Percentiles rank a stretch among this genome's conserved stretches.
phyloP scores from a whole-genome alignment of 2,113 vertebrate genomes.

The Trematomus loennbergii region DNA sequence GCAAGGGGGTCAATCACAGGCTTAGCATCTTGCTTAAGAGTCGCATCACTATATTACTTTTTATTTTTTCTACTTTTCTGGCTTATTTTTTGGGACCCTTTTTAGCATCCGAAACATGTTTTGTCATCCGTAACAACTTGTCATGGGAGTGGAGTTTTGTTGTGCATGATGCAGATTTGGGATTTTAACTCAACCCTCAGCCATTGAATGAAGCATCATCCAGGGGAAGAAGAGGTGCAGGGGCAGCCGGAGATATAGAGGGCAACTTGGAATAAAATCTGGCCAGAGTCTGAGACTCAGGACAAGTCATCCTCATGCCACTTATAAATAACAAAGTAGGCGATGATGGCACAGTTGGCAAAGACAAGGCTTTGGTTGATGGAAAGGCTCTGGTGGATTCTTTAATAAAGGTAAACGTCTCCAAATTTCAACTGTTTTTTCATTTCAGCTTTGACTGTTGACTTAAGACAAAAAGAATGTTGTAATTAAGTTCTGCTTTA shows the following conservation, averaged over 20 bases:
- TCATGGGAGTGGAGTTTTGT: conserved; percentile 11
- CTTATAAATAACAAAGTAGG: conserved; percentile 83
- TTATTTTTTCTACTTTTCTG: conserved; percentile 37
- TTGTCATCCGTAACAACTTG: background rate
- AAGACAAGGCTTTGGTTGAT: conserved; percentile 68
- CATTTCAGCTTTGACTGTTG: background rate
- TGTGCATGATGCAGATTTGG: conserved; percentile 33
- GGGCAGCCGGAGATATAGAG: conserved; percentile 56
- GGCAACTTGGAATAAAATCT: conserved; percentile 54
- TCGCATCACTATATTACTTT: conserved; percentile 67
- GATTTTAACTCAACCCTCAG: conserved; percentile 39
- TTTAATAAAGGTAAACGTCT: conserved; percentile 79
- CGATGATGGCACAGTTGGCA: conserved; percentile 69
- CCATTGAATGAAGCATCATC: conserved; percentile 68
- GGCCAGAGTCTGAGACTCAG: conserved; percentile 62
- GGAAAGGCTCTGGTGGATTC: conserved; percentile 80
- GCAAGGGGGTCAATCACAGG: conserved; percentile 82
- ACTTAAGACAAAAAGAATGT: background rate
- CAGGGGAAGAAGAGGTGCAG: conserved; percentile 47
- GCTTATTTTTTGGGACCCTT: conserved; percentile 1
- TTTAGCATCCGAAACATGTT: conserved; percentile 30
- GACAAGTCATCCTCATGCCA: conserved; percentile 76
- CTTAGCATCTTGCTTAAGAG: conserved; percentile 77
- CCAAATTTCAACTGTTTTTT: background rate
- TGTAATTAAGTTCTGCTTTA: background rate